A percentile compares a stretch with the other conserved stretches of the same genome.
These are phyloP conservation scores for Steinernema khuongi DNA, from an alignment of 1,140 invertebrate species.

Conservation along the genomic window DNA sequence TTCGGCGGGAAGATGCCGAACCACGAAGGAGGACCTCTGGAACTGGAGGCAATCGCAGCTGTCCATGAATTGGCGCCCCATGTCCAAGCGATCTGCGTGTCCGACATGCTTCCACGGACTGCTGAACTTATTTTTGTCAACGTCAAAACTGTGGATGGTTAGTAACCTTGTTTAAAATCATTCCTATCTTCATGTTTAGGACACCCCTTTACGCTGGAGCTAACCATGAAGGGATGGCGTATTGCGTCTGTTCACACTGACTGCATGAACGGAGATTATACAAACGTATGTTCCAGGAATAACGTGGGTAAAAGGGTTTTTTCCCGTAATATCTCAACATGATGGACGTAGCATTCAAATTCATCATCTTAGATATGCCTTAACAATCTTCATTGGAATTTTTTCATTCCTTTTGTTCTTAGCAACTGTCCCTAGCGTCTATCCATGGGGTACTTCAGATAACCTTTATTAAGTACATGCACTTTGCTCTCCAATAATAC, in stretches of 20 bases:
- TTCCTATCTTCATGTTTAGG: slow-evolving; percentile 36
- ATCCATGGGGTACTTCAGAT: too few species aligned
- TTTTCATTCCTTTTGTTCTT: too few species aligned
- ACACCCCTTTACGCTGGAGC: slow-evolving; percentile 51
- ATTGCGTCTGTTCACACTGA: slow-evolving; percentile 51
- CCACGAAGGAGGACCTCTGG: slow-evolving; percentile 45
- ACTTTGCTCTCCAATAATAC: too few species aligned
- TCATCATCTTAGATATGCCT: too few species aligned
- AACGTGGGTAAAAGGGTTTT: not conserved
- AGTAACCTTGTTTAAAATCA: slow-evolving; percentile 3
- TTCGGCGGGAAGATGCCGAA: not conserved
- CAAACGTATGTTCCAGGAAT: slow-evolving; percentile 28
- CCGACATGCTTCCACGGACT: slow-evolving; percentile 54
- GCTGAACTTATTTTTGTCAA: slow-evolving; percentile 57
- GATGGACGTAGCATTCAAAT: too few species aligned
- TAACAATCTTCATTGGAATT: too few species aligned
- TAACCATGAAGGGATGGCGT: slow-evolving; percentile 58
- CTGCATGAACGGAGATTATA: slow-evolving; percentile 56
- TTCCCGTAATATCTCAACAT: too few species aligned
- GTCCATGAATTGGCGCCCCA: slow-evolving; percentile 50
- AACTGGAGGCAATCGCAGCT: slow-evolving; percentile 56
- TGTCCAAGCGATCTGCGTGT: slow-evolving; percentile 50
- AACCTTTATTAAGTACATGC: too few species aligned
- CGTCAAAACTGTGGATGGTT: slow-evolving; percentile 54
- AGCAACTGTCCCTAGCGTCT: too few species aligned